Base-by-base conservation (phyloP, 2,113 vertebrate species). In the Apodemus sylvaticus region DNA sequence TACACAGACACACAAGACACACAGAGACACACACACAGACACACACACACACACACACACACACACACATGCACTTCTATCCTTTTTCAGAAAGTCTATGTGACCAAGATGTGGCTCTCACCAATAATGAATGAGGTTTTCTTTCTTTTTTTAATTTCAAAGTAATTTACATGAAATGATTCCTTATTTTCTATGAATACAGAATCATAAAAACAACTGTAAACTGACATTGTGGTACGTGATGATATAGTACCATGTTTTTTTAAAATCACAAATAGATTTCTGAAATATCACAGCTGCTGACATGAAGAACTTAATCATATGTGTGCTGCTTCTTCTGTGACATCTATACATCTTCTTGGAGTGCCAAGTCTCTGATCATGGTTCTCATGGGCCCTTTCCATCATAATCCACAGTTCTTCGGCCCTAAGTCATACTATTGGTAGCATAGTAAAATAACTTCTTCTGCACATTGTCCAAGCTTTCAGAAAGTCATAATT, bases 401-500 rank as follows among this genome's bases (percentile, higher is more conserved):
- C 62, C 36, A 77, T 77, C 60, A 62, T 16, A 83, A 70, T 58
- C 8, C 11, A 68, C 17, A 58, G 12, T 24, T 3, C 51, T 68
- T 85, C 55, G 31, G 20, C 51, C 77, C 5, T 42, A 2, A 81
- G 66, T 36, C 45, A 89, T 82, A 70, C 60, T 71, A 60, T 14
- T 64, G 62, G 12, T 64, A 64, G 73, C 62, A n/a, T 14, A 66
- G 53, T 87, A 81, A 29, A 96, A 53, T 26, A 64, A 85, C 53
- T 64, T 86, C 42, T 55, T 85, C 42, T 71, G 14, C 29, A 62
- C 66, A 86, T 42, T 91, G 31, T 58, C 36, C 42, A 48, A 68
- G 45, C 31, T 81, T 86, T 74, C n/a, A 51, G 34, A 60, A 96
- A 74, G 53, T 79, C n/a, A 55, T 66, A 92, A 60, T 89, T 88